These are phyloP conservation scores for Acanthaster planci DNA, from an alignment of 35 echinoderm and acorn worm genomes.

Conservation along the genomic window DNA sequence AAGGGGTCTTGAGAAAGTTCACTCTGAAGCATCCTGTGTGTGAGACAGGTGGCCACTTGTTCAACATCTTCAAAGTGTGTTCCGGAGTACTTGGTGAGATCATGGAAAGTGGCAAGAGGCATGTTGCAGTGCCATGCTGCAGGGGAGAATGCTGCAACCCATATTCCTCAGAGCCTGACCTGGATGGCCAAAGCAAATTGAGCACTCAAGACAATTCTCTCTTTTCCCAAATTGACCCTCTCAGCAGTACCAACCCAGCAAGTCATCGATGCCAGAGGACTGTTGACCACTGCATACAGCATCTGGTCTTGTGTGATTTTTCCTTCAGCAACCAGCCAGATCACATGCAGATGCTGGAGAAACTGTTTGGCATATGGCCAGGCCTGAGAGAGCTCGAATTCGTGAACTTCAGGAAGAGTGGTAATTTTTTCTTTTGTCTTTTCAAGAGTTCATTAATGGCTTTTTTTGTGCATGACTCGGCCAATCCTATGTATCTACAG, in stretches of 20 bases:
- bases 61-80: background rate
- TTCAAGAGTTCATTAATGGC: too few species aligned
- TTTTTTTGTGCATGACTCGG: too few species aligned
- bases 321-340: background rate
- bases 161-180: too few species aligned
- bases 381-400: background rate
- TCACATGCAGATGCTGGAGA: background rate
- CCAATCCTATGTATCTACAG: too few species aligned
- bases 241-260: too few species aligned
- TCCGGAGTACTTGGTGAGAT: background rate
- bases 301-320: constrained; percentile 10
- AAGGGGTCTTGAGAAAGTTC: background rate
- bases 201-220: too few species aligned
- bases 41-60: background rate
- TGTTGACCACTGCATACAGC: background rate
- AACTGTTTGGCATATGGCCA: background rate
- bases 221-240: too few species aligned
- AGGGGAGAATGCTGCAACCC: background rate
- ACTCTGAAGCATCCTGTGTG: constrained; percentile 10
- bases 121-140: background rate
- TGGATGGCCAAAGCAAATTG: too few species aligned
- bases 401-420: background rate
- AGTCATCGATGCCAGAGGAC: too few species aligned
- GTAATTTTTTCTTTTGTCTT: background rate
- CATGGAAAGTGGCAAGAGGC: background rate